Evolutionary conservation across 1,140 invertebrate genomes (phyloP), one percentile per base, ranked within the genome.

Genomic region (Hypothenemus hampei): DNA sequence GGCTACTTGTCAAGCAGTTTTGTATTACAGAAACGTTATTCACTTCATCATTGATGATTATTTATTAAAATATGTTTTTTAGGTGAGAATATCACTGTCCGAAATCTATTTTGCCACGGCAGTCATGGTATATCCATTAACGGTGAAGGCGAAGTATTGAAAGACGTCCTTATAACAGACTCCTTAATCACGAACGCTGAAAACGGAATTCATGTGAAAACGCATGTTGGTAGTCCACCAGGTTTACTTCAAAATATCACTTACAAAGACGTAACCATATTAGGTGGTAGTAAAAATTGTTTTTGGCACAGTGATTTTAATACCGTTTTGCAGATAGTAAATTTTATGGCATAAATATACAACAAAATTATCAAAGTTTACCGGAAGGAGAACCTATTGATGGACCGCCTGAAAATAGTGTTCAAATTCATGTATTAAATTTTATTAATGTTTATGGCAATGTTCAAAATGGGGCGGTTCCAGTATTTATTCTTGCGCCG

Each of bases 401-500:
- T 43, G 50, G 50, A 44, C 18, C 41, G 1, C 29, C 50, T 13
- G 43, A 26, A 26, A 48, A 35, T 24, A 56, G 44, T 31, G 44
- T 56, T 3, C 26, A 29, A 21, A 56, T 56, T 16, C 18, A 19
- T 7, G 53, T 24, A 11, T 36, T 56, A 11, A 40, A 18, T 4
- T 22, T 56, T 2, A 29, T 19, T 18, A 20, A 48, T 11, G 35
- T 56, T n/a, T 20, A 8, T 36, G 54, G 54, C 33, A 29, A 35
- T n/a, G 35, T 57, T 11, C 18, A 29, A 35, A 22, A 36, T 20
- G 15, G 19, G 4, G 45, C 45, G 11, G 31, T 39, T 5, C 47
- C 55, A 3, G 46, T 57, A 33, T 57, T 39, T 24, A 57, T 57
- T 22, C 15, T 57, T 57, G 54, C 22, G 54, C 35, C 13, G 22